Conservation (phyloP, 1,140 invertebrate genomes). For the Aricia agestis region DNA sequence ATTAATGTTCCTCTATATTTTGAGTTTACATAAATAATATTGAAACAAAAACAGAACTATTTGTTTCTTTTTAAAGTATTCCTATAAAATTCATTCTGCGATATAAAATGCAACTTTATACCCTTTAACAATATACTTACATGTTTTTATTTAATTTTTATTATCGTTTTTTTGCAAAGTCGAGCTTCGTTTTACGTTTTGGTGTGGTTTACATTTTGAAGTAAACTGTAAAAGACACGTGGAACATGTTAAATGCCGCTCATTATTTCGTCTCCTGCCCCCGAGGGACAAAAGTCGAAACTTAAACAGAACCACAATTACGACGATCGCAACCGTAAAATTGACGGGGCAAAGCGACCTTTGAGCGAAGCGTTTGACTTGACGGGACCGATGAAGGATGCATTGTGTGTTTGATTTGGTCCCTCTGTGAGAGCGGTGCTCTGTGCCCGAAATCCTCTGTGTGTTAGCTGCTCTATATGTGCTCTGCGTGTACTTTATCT, state of each 20-base stretch:
- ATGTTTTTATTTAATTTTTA: too few relatives aligned
- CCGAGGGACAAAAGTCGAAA: neutral
- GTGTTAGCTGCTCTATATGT: too few relatives aligned
- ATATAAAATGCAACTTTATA: too few relatives aligned
- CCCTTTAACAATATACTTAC: too few relatives aligned
- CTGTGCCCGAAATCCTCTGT: neutral
- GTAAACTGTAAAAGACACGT: neutral
- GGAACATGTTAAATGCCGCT: neutral
- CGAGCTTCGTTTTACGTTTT: too few relatives aligned
- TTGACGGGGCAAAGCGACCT: neutral
- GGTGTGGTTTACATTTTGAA: neutral
- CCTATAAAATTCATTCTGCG: too few relatives aligned
- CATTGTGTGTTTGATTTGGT: neutral
- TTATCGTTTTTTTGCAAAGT: too few relatives aligned
- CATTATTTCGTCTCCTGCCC: neutral
- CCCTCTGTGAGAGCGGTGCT: neutral
- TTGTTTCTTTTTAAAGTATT: too few relatives aligned
- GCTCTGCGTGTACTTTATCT: too few relatives aligned
- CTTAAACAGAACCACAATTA: conserved; percentile 1
- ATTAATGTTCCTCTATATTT: too few relatives aligned
- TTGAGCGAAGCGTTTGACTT: neutral
- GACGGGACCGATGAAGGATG: neutral
- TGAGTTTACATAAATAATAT: too few relatives aligned
- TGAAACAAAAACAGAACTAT: too few relatives aligned
- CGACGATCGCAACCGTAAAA: neutral